A percentile compares a stretch with the other conserved stretches of the same genome.
phyloP scores from a whole-genome alignment of 2,888 invertebrate genomes.

The Scrobipalpa atriplicella region DNA sequence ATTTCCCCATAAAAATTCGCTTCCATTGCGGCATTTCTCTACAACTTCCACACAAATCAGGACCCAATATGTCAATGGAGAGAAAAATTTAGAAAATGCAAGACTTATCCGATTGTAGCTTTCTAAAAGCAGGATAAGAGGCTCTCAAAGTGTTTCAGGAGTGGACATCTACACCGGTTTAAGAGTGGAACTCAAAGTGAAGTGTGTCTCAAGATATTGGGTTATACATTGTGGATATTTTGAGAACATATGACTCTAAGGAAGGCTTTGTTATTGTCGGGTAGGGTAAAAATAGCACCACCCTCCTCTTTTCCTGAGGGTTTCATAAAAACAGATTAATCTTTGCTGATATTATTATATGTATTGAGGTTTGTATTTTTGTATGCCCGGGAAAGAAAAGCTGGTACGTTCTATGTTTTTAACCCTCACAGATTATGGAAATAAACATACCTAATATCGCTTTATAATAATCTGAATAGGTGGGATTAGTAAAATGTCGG shows the following conservation, averaged over 20 bases:
- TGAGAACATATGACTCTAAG: not conserved
- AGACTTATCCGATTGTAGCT: not conserved
- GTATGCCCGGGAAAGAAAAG: no score
- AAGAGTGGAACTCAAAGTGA: constrained; percentile 3
- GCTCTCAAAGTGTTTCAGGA: constrained; percentile 9
- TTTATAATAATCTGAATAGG: no score
- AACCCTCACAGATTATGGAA: no score
- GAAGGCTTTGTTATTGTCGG: not conserved
- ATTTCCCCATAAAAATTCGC: not conserved
- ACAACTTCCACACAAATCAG: not conserved
- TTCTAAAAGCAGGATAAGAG: constrained; percentile 9
- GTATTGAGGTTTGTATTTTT: no score
- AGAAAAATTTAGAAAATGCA: not conserved
- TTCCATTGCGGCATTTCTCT: constrained; percentile 1
- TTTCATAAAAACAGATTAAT: no score
- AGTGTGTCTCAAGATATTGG: constrained; percentile 6
- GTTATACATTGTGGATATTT: constrained; percentile 9
- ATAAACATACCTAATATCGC: no score
- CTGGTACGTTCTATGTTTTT: no score
- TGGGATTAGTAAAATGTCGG: no score
- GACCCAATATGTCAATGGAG: not conserved
- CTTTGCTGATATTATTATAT: no score
- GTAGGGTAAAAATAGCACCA: not conserved
- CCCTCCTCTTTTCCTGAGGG: not conserved
- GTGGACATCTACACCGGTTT: constrained; percentile 7